These are phyloP conservation scores for Rhogogaster chlorosoma DNA, from an alignment of 2,888 invertebrate species.

Conservation along the genomic window DNA sequence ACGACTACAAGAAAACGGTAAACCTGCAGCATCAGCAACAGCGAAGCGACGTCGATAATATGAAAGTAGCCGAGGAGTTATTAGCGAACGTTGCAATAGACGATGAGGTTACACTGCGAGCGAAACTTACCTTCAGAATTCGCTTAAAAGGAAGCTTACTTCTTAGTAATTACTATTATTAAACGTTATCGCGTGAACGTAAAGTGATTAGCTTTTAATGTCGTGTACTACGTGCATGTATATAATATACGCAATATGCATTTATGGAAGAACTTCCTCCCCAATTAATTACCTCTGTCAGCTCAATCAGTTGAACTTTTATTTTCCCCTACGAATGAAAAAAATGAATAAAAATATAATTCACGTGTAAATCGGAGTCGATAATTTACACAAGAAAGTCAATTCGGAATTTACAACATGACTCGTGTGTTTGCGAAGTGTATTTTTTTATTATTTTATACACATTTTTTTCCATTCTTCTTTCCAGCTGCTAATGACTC, in stretches of 20 bases:
- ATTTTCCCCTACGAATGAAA: too few relatives aligned
- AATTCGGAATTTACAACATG: neutral
- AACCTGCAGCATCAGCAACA: neutral
- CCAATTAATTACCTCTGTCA: neutral
- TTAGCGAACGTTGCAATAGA: conserved; percentile 18
- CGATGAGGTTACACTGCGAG: neutral
- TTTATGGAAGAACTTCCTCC: neutral
- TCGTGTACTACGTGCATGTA: neutral
- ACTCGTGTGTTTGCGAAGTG: neutral
- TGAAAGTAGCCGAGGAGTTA: neutral
- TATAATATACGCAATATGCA: too few relatives aligned
- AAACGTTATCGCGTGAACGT: conserved; percentile 26
- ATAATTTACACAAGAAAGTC: neutral
- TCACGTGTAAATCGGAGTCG: neutral
- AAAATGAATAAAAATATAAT: neutral
- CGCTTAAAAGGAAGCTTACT: conserved; percentile 32
- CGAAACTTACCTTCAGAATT: neutral
- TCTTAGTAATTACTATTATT: conserved; percentile 32
- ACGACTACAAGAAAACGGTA: conserved; percentile 18
- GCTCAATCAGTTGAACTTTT: neutral
- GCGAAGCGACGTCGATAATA: conserved; percentile 9
- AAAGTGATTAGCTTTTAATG: conserved; percentile 12
- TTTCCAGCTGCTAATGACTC: neutral
- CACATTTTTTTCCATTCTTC: neutral
- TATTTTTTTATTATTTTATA: neutral